A percentile compares a stretch with the other conserved stretches of the same genome.
Conservation (phyloP, 2,113 vertebrate species). For the Saccopteryx leptura region DNA sequence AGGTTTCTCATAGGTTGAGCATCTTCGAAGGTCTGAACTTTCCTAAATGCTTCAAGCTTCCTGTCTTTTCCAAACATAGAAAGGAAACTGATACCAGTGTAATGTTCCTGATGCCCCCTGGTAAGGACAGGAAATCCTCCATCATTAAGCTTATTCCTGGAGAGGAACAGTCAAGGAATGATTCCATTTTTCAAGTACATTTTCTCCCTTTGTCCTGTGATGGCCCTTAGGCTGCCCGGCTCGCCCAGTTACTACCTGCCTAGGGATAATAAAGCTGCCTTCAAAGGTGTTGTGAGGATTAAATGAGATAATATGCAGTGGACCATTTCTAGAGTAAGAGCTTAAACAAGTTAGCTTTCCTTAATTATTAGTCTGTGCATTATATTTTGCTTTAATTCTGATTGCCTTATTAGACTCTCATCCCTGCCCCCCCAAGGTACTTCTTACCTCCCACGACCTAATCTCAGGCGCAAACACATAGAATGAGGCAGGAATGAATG, state of each 20-base stretch:
- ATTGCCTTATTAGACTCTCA: neutral
- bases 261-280: neutral
- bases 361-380: neutral
- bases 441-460: neutral
- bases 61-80: neutral
- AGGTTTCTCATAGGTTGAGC: neutral
- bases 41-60: neutral
- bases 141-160: neutral
- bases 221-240: neutral
- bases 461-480: neutral
- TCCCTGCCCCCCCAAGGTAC: neutral
- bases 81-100: neutral
- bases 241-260: neutral
- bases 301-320: neutral
- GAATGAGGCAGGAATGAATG: neutral
- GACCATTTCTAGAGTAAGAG: neutral
- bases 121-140: neutral
- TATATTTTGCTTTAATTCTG: conserved; percentile 32
- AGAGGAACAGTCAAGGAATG: neutral
- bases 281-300: neutral
- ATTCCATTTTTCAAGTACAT: neutral
- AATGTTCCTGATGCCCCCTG: neutral
- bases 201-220: neutral
- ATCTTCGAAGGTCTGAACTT: neutral
- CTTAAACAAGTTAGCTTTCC: neutral